Conservation (phyloP, 2,888 invertebrate genomes). For the Ceraclea dissimilis region DNA sequence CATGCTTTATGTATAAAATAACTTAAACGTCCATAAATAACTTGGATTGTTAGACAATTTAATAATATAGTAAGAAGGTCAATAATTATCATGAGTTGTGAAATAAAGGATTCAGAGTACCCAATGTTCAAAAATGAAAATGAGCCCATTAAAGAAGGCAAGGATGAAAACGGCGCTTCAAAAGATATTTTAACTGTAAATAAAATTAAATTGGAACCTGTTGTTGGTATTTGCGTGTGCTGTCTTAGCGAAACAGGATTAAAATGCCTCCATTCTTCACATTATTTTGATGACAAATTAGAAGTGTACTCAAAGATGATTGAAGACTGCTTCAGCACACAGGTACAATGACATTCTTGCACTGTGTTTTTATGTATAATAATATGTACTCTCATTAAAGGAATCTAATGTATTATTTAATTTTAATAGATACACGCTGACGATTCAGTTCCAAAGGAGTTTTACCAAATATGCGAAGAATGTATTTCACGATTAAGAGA, state of each 20-base stretch:
- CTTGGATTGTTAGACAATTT: too few relatives aligned
- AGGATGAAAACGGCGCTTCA: too few relatives aligned
- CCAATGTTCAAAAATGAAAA: too few relatives aligned
- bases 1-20: too few relatives aligned
- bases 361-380: too few relatives aligned
- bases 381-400: too few relatives aligned
- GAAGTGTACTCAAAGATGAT: neutral
- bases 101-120: too few relatives aligned
- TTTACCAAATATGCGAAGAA: slow-evolving; percentile 14
- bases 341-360: neutral
- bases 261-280: neutral
- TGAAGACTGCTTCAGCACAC: neutral
- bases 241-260: neutral
- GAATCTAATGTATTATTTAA: too few relatives aligned
- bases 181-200: neutral
- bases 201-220: neutral
- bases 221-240: neutral
- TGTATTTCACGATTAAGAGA: slow-evolving; percentile 16
- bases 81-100: too few relatives aligned
- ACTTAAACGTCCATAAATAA: too few relatives aligned
- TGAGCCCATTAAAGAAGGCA: too few relatives aligned
- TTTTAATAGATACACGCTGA: neutral
- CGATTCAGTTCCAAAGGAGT: neutral
- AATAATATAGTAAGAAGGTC: too few relatives aligned
- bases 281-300: neutral